Conservation (phyloP, 2,888 invertebrate genomes). For the Ophion obscuratus region DNA sequence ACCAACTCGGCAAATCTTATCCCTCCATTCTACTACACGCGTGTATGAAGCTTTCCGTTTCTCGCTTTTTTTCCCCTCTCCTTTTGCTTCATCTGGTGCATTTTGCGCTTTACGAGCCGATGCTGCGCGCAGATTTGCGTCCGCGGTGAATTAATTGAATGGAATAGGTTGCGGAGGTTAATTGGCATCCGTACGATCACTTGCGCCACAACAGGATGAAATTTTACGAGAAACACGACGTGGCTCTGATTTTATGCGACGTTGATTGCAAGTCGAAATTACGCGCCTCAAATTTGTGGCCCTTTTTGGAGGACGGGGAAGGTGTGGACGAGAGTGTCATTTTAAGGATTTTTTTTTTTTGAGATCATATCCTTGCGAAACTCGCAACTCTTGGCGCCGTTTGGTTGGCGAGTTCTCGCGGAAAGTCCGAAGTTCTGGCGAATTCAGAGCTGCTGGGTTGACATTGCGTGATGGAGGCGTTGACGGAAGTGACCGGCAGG, state of each 20-base stretch:
- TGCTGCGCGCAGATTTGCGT: constrained; percentile 32
- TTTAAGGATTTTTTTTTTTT: not conserved
- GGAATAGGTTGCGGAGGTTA: constrained; percentile 55
- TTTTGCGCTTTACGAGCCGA: constrained; percentile 27
- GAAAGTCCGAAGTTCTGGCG: too few relatives aligned
- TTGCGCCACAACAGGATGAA: constrained; percentile 4
- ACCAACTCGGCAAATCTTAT: constrained; percentile 18
- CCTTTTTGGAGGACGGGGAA: not conserved
- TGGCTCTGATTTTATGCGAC: constrained; percentile 34
- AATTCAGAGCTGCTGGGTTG: too few relatives aligned
- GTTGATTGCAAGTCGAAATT: constrained; percentile 44
- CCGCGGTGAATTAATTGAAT: constrained; percentile 51
- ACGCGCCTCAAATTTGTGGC: constrained; percentile 1
- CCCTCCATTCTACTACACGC: constrained; percentile 10
- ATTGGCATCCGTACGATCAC: constrained; percentile 42
- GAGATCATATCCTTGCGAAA: not conserved
- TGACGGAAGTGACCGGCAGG: not conserved
- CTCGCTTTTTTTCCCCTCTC: not conserved
- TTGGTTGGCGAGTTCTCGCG: too few relatives aligned
- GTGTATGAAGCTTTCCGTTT: not conserved
- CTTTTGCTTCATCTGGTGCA: not conserved
- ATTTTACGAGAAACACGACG: constrained; percentile 6
- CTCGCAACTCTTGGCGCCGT: not conserved
- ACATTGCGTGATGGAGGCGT: not conserved
- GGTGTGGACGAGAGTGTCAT: not conserved